Percentiles rank a stretch among this genome's conserved stretches.
phyloP scores from a whole-genome alignment of 2,797 vertebrate species.

The Rhabdophis nuchalis region DNA sequence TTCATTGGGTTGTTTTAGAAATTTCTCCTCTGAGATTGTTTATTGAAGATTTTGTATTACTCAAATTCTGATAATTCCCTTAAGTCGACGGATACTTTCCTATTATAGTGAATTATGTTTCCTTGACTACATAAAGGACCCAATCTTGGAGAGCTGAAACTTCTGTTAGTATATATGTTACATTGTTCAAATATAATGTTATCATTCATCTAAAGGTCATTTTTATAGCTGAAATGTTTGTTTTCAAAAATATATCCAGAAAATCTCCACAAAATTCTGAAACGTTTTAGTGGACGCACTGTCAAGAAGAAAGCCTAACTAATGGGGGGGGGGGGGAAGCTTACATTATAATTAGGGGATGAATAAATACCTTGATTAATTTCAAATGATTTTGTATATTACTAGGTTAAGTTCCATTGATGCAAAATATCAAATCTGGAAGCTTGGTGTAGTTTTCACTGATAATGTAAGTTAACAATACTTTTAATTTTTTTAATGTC shows the following conservation, averaged over 20 bases:
- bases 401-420: conserved; percentile 94
- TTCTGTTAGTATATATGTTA: background rate
- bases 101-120: background rate
- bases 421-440: conserved; percentile 97
- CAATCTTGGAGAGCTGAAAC: background rate
- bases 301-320: background rate
- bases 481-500: background rate
- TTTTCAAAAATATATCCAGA: background rate
- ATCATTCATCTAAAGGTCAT: background rate
- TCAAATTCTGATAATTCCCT: background rate
- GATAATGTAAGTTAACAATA: conserved; percentile 86
- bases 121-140: background rate
- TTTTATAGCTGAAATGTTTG: background rate
- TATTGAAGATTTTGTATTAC: background rate
- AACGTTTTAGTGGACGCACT: background rate
- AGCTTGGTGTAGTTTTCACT: conserved; percentile 96
- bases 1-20: background rate
- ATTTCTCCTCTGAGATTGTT: background rate
- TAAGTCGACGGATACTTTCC: background rate
- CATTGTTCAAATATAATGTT: background rate
- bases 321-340: background rate
- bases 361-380: conserved; percentile 28
- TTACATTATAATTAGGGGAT: conserved; percentile 24
- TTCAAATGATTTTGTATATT: conserved; percentile 49
- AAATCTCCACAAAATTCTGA: background rate